Evolutionary conservation across 2,888 invertebrate genomes (phyloP).

Genomic region (Eledone cirrhosa): DNA sequence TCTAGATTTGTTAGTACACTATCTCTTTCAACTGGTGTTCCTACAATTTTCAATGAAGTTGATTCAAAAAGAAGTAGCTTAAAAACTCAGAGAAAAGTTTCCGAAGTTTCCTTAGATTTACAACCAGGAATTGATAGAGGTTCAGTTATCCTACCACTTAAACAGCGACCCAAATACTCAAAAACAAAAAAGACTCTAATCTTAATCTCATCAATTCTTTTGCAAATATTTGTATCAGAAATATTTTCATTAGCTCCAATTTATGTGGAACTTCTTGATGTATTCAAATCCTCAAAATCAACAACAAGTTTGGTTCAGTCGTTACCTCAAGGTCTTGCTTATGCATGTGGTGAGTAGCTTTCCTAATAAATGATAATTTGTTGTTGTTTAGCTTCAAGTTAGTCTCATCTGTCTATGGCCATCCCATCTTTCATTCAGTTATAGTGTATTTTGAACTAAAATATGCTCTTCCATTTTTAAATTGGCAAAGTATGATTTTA

Average conservation of each 20-base stretch:
- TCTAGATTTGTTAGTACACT: conserved; percentile 17
- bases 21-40: neutral
- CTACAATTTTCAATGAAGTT: neutral
- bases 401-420: too few relatives aligned
- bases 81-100: neutral
- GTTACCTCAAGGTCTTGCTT: conserved; percentile 17
- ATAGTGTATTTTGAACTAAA: too few relatives aligned
- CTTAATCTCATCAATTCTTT: neutral
- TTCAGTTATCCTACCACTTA: neutral
- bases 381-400: too few relatives aligned
- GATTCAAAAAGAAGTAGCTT: conserved; percentile 12
- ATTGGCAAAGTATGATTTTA: too few relatives aligned
- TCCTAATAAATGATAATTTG: neutral
- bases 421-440: too few relatives aligned
- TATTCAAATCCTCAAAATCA: conserved; percentile 16
- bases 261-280: conserved; percentile 1
- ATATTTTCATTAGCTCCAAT: conserved; percentile 17
- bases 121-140: neutral
- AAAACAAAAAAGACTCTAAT: neutral
- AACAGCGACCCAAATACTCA: neutral
- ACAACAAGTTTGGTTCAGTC: conserved; percentile 18
- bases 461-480: too few relatives aligned
- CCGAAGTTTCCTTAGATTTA: neutral
- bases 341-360: conserved; percentile 1
- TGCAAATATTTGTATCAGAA: conserved; percentile 18